Percentiles rank a stretch among this genome's conserved stretches.
These are phyloP conservation scores for Prosopocoilus inquinatus DNA, from an alignment of 2,888 invertebrate species.

Conservation along the genomic window DNA sequence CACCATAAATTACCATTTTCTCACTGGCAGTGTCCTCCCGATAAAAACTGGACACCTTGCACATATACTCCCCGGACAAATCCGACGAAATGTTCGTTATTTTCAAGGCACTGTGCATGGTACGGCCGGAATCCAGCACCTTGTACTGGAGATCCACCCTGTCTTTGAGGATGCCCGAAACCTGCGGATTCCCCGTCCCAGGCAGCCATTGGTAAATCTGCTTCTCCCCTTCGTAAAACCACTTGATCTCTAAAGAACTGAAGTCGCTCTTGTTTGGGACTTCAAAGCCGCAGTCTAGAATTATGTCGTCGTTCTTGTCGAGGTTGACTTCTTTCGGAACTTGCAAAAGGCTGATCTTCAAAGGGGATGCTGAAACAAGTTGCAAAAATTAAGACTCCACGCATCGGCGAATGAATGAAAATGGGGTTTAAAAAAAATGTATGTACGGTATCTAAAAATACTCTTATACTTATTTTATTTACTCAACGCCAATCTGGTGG, in stretches of 20 bases:
- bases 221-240: conserved; percentile 52
- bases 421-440: neutral
- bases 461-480: neutral
- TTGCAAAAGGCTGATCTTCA: neutral
- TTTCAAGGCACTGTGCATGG: conserved; percentile 56
- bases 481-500: conserved; percentile 7
- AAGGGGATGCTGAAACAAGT: conserved; percentile 12
- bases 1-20: conserved; percentile 57
- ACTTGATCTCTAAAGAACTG: conserved; percentile 52
- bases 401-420: neutral
- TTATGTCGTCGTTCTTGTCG: conserved; percentile 38
- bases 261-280: conserved; percentile 41
- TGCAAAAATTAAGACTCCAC: no score
- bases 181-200: conserved; percentile 39
- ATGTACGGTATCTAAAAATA: neutral
- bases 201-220: conserved; percentile 55
- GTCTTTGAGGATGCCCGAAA: conserved; percentile 43
- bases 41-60: conserved; percentile 54
- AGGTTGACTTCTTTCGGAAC: conserved; percentile 14
- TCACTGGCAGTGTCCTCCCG: conserved; percentile 50
- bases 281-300: conserved; percentile 54
- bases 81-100: conserved; percentile 52
- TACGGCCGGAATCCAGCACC: conserved; percentile 46
- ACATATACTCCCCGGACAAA: conserved; percentile 56
- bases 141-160: conserved; percentile 49